Conservation (phyloP, 2,797 vertebrate genomes). For the Vireo griseus region DNA sequence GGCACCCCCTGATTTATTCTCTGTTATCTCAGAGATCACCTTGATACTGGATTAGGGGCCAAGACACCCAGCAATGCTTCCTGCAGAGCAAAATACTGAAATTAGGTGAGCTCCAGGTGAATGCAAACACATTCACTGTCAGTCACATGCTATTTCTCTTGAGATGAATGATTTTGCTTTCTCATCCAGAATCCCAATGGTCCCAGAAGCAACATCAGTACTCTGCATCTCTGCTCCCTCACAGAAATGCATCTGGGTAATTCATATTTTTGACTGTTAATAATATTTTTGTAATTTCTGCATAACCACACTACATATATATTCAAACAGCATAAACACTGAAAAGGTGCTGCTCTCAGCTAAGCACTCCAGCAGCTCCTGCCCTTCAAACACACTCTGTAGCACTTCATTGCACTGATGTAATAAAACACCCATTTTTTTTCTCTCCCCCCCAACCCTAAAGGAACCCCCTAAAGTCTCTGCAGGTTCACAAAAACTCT, state of each 20-base stretch:
- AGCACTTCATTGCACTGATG: background rate
- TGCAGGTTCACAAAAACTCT: background rate
- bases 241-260: background rate
- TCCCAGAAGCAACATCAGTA: background rate
- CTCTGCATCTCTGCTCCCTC: background rate
- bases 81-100: background rate
- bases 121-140: background rate
- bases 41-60: background rate
- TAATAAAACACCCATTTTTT: background rate
- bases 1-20: background rate
- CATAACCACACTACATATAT: background rate
- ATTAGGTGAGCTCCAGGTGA: background rate
- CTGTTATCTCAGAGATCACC: background rate
- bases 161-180: background rate
- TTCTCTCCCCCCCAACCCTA: rapidly evolving
- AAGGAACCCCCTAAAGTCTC: background rate
- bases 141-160: background rate
- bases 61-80: background rate
- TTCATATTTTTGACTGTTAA: background rate
- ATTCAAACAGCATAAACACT: background rate
- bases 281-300: background rate
- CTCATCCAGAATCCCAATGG: background rate
- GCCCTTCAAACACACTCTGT: background rate
- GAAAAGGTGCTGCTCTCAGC: background rate
- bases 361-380: background rate